phyloP scores from a whole-genome alignment of 1,140 invertebrate genomes.

The Anadara kagoshimensis region DNA sequence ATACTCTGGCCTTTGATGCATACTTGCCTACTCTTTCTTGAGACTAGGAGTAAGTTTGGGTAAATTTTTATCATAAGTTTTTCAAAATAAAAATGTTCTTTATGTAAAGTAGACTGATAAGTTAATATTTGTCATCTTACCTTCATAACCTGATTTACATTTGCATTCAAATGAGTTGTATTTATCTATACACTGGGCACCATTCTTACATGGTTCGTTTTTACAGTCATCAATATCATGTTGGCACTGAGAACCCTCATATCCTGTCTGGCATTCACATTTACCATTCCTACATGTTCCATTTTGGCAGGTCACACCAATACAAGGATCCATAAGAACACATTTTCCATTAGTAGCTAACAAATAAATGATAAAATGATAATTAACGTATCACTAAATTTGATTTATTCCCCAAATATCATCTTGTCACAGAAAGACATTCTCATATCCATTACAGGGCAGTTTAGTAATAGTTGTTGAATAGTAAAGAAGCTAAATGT shows the following conservation, averaged over 20 bases:
- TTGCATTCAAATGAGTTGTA: constrained; percentile 21
- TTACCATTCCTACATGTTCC: constrained; percentile 16
- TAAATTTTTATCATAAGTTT: no score
- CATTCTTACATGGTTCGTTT: constrained; percentile 10
- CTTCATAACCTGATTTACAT: constrained; percentile 22
- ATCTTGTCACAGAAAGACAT: no score
- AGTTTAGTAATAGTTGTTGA: no score
- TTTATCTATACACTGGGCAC: constrained; percentile 20
- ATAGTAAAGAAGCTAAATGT: no score
- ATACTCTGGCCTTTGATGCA: no score
- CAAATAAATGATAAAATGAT: neutral
- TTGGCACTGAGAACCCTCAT: constrained; percentile 30
- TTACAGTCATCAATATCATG: constrained; percentile 34
- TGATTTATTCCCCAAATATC: neutral
- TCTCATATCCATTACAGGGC: no score
- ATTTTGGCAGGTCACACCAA: constrained; percentile 13
- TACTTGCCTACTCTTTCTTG: no score
- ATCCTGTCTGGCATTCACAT: constrained; percentile 27
- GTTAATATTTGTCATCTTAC: constrained; percentile 5
- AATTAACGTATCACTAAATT: neutral
- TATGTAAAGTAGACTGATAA: no score
- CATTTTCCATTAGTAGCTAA: constrained; percentile 8
- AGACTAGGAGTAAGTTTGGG: no score
- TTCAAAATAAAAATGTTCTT: no score
- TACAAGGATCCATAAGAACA: constrained; percentile 13